Percentiles rank a stretch among this genome's conserved stretches.
Evolutionary conservation across 2,888 invertebrate species (phyloP).

Genomic region (Galerucella calmariensis): DNA sequence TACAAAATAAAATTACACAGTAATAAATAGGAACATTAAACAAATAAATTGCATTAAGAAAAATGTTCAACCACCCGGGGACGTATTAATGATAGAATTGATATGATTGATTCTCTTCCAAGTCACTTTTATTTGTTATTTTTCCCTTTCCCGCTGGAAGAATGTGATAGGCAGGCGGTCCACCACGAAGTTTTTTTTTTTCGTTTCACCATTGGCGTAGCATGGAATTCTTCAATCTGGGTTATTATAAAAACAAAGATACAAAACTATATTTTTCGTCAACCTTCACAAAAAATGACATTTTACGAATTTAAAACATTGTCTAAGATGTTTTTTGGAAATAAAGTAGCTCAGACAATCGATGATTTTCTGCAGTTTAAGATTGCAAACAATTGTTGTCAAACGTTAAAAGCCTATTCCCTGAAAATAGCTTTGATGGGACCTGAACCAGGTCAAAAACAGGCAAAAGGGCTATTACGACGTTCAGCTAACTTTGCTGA

Average conservation of each 20-base stretch:
- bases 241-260: not conserved
- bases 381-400: too few relatives aligned
- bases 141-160: slow-evolving; percentile 33
- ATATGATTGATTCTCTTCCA: slow-evolving; percentile 50
- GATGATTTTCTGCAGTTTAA: too few relatives aligned
- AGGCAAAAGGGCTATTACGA: too few relatives aligned
- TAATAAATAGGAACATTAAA: slow-evolving; percentile 41
- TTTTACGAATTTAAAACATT: too few relatives aligned
- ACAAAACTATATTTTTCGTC: too few relatives aligned
- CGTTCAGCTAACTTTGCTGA: too few relatives aligned
- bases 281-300: too few relatives aligned
- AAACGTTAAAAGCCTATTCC: too few relatives aligned
- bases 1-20: slow-evolving; percentile 4
- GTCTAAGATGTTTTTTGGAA: too few relatives aligned
- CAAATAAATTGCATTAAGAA: slow-evolving; percentile 41
- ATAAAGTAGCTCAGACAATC: too few relatives aligned
- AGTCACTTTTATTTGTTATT: slow-evolving; percentile 43
- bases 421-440: too few relatives aligned
- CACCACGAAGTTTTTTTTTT: slow-evolving; percentile 21
- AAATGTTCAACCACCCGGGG: slow-evolving; percentile 43
- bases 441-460: too few relatives aligned
- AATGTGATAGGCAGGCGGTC: slow-evolving; percentile 36
- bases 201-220: slow-evolving; percentile 13
- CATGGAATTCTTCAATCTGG: not conserved
- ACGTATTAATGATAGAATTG: slow-evolving; percentile 49